phyloP scores from a whole-genome alignment of 2,113 vertebrate genomes.

The Alouatta palliata region DNA sequence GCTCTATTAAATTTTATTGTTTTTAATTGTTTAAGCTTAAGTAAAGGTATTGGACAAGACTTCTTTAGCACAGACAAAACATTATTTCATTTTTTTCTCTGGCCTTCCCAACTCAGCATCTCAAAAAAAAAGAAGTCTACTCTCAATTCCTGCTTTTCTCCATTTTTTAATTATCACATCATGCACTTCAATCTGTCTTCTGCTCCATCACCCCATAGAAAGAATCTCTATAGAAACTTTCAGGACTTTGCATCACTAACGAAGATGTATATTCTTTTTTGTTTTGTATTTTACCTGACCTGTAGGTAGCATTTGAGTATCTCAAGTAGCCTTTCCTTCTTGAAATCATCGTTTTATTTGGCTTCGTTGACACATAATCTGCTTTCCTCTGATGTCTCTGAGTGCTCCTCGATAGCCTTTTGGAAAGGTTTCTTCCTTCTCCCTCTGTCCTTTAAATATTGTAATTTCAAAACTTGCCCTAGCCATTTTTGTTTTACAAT shows the following conservation, averaged over 20 bases:
- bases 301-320: not conserved
- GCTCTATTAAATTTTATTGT: conserved; percentile 27
- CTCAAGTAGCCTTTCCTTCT: not conserved
- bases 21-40: not conserved
- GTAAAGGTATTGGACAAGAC: not conserved
- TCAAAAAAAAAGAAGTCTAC: not conserved
- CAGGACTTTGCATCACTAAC: not conserved
- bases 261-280: not conserved
- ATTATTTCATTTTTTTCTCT: not conserved
- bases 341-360: not conserved
- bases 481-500: not conserved
- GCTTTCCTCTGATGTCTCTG: not conserved
- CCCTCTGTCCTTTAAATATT: not conserved
- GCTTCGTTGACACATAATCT: not conserved
- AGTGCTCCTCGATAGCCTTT: not conserved
- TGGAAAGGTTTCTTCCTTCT: not conserved
- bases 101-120: not conserved
- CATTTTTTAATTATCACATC: not conserved
- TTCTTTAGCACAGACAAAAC: not conserved
- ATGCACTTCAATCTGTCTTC: not conserved
- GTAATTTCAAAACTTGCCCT: not conserved
- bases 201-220: not conserved
- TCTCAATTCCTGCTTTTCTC: not conserved
- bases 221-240: not conserved
- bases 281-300: not conserved